Conservation (phyloP, 2,888 invertebrate species). For the Isoperla grammatica region DNA sequence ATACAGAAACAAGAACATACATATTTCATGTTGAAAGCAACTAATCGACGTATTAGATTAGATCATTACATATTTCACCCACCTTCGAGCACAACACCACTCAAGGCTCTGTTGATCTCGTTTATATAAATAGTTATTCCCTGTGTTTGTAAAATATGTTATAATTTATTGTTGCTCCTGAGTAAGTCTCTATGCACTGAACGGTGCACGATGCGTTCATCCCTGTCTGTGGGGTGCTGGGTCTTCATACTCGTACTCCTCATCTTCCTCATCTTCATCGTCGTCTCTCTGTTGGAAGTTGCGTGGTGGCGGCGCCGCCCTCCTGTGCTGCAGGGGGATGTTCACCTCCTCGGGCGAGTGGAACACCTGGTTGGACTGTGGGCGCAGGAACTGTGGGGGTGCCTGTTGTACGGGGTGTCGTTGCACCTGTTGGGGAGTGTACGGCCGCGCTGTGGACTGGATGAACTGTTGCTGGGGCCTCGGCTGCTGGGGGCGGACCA, state of each 20-base stretch:
- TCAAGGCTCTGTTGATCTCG: no score
- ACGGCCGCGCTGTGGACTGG: neutral
- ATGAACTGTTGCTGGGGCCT: neutral
- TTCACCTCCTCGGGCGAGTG: slow-evolving; percentile 83
- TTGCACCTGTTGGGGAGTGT: neutral
- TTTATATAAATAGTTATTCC: no score
- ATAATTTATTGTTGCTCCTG: no score
- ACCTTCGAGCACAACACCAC: no score
- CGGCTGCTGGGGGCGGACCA: slow-evolving; percentile 30
- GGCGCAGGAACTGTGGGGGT: slow-evolving; percentile 37
- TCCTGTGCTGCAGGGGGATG: slow-evolving; percentile 74
- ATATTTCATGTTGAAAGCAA: no score
- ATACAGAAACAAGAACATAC: no score
- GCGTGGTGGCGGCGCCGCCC: slow-evolving; percentile 51
- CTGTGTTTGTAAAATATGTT: no score
- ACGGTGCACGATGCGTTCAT: neutral
- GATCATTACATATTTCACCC: no score
- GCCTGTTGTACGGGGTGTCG: slow-evolving; percentile 5
- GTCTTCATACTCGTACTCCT: slow-evolving; percentile 31
- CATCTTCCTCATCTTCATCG: slow-evolving; percentile 29
- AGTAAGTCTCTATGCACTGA: neutral
- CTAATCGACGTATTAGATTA: no score
- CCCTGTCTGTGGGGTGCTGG: slow-evolving; percentile 25
- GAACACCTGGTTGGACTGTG: slow-evolving; percentile 63
- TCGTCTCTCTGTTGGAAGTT: slow-evolving; percentile 6